Percentiles rank a stretch among this genome's conserved stretches.
Conservation (phyloP, 2,113 vertebrate species). For the Phalacrocorax pelagicus region DNA sequence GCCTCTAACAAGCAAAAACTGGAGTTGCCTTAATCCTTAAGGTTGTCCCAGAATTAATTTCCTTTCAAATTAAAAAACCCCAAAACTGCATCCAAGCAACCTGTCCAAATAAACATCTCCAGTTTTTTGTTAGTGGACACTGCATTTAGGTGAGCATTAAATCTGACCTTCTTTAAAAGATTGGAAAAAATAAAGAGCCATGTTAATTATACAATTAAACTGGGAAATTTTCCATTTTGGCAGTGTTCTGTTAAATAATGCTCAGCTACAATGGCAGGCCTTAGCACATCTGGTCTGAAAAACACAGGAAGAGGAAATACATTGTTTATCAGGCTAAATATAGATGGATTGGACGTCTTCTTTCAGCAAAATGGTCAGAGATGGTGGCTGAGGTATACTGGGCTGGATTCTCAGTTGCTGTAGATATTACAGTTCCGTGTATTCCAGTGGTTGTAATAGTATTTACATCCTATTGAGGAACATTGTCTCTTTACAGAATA, state of each 20-base stretch:
- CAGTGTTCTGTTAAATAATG: slow-evolving; percentile 12
- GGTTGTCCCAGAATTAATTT: slow-evolving; percentile 4
- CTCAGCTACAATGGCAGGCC: not conserved
- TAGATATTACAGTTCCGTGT: not conserved
- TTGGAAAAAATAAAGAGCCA: not conserved
- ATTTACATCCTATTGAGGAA: not conserved
- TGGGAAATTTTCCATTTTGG: not conserved
- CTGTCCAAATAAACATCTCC: not conserved
- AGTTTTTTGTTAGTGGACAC: not conserved
- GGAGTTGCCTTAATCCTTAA: slow-evolving; percentile 13
- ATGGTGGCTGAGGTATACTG: not conserved
- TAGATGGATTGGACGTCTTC: not conserved
- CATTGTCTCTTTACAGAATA: not conserved
- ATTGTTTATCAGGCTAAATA: slow-evolving; percentile 47
- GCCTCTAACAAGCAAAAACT: not conserved
- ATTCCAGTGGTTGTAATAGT: not conserved
- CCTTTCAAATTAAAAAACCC: not conserved
- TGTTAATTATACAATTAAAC: not conserved
- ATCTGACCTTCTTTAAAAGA: not conserved
- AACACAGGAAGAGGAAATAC: slow-evolving; percentile 51
- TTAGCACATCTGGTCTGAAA: slow-evolving; percentile 32
- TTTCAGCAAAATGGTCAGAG: not conserved
- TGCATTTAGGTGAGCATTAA: not conserved
- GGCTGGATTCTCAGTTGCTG: not conserved
- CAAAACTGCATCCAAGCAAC: not conserved